Evolutionary conservation across 2,888 invertebrate genomes (phyloP), one percentile per base, ranked within the genome.

Genomic region (Tenthredo livida): DNA sequence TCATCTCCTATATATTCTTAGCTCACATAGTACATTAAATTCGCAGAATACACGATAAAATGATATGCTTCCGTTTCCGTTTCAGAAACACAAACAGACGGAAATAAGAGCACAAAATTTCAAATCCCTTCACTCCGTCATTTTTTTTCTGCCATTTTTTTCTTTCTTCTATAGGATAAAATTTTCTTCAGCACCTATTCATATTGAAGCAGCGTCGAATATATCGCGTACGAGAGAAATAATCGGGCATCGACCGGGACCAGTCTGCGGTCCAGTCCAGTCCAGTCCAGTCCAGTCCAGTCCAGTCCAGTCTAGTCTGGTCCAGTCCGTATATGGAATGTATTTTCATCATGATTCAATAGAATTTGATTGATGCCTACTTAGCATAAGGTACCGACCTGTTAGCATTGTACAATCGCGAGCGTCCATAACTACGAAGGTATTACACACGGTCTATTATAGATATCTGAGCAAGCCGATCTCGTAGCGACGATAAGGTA

Each of bases 301-400:
- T n/a, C 29, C 67, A 25, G 67, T 67, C 54, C 6, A 7, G 37
- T 37, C 37, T 7, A 37, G 37, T 37, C 37, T 0, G 4, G 47
- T 50, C 47, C 47, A 33, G 67, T 17, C 29, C 40, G 72, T 73
- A 73, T 73, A 73, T 43, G 72, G 72, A 43, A 73, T 73, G 72
- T 73, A 40, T 73, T 73, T 73, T 73, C 72, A 73, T 73, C 43
- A 25, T 73, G 40, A 73, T 73, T 43, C 72, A 73, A 73, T 43
- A 43, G 72, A 21, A 73, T 73, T 73, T 73, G 72, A 73, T 73
- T 73, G 72, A 73, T 73, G 72, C 72, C 72, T 73, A 43, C 43
- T 73, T 73, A 73, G 72, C 72, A 73, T 73, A 73, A 73, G 72
- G 72, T 70, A n/a, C n/a, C 70, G 70, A 37, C n/a, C 33, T 73